Base-by-base conservation (phyloP, 1,140 invertebrate species). In the Aphelenchoides besseyi region DNA sequence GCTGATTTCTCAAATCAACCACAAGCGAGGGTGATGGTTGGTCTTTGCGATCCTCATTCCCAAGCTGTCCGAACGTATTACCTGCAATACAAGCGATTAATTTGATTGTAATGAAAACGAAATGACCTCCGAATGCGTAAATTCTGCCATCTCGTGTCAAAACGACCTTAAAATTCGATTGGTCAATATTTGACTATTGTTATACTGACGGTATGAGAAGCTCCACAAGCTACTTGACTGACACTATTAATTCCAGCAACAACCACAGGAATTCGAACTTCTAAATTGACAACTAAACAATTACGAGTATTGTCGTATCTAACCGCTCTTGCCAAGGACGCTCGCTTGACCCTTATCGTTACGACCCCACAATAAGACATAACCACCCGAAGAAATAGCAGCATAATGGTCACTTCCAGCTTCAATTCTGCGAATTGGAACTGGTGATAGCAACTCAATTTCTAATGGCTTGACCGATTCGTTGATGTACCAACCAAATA, bases 11-110 rank as follows among this genome's bases (percentile, higher is more conserved):
- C 18, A 72, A 36, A n/a, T 72, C 70, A 12, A 30, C n/a, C 9
- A 72, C 70, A 5, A 32, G 26, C 16, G 54, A 48, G 1, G 70
- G 70, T 0, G 5, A 8, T 5, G 57, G 71, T 9, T 37, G 1
- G 3, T 72, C 37, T 12, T 28, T 23, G 2, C 55, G 23, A 9
- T 33, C 53, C 5, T 30, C 29, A 48, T 35, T 55, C 0, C 70
- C 70, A n/a, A 72, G 70, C 37, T 72, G 70, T 53, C 70, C 70
- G 9, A 30, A 70, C 3, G 18, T 30, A 41, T 72, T 72, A 30
- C 23, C n/a, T n/a, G n/a, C n/a, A n/a, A n/a, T n/a, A n/a, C n/a
- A n/a, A n/a, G n/a, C n/a, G n/a, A n/a, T n/a, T n/a, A n/a, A n/a
- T n/a, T n/a, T n/a, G n/a, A n/a, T n/a, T n/a, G n/a, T n/a, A n/a